Evolutionary conservation across 2,888 invertebrate species (phyloP), one percentile per base, ranked within the genome.

Genomic region (Heliconius charithonia): DNA sequence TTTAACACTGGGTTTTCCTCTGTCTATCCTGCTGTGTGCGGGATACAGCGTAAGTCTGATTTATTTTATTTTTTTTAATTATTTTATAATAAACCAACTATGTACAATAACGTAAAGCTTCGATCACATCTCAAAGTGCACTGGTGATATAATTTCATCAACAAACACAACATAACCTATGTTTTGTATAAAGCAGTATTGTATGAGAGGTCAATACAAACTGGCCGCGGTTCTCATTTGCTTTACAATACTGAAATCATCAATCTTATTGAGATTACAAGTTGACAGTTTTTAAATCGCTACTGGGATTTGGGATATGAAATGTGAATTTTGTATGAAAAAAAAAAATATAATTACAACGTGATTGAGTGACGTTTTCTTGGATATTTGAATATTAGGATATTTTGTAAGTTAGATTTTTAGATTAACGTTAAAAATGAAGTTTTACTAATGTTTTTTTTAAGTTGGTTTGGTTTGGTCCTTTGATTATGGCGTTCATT

Each of bases 221-320:
- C n/a, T 82, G 83, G 80, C 22, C 9, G 4, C 12, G 41, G 67
- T 76, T 79, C 76, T 81, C 80, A 81, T 81, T 83, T 83, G 79
- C 72, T 78, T 78, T 79, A 83, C 82, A 82, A 82, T 82, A 83
- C 82, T 83, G 82, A 82, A 79, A 32, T 82, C 82, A 84, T 84
- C 83, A 83, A 84, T 84, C 84, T 82, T 80, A 75, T 79, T 80
- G 79, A 83, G 84, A 84, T 84, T 84, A 84, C 79, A 71, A 77
- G 74, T 78, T 83, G 83, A 83, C 84, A 72, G 79, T 80, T 83
- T 82, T 79, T 81, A 83, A 82, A 84, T 84, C 83, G 82, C 79
- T 69, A 78, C 65, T 75, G 81, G 77, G 79, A 79, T 83, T 83
- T 80, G 79, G 80, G 77, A 79, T 76, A 63, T 75, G 71, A 74